Percentiles rank a stretch among this genome's conserved stretches.
Conservation (phyloP, 2,797 vertebrate genomes). For the Sebastes hubbsi region DNA sequence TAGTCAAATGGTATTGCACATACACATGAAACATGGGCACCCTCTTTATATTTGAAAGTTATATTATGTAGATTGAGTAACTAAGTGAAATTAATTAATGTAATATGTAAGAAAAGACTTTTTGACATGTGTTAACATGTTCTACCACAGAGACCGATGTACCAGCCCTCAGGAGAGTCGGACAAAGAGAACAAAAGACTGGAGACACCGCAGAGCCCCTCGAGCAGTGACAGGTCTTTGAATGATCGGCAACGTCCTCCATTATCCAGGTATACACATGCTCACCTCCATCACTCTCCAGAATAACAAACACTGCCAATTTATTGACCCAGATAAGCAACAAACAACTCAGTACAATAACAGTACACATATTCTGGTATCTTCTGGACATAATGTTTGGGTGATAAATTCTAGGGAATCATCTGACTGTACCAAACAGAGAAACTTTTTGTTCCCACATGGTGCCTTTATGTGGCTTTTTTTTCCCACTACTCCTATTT, state of each 20-base stretch:
- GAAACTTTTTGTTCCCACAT: constrained; percentile 46
- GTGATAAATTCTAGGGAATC: constrained; percentile 7
- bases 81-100: background rate
- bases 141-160: constrained; percentile 83
- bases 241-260: constrained; percentile 83
- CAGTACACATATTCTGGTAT: background rate
- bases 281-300: background rate
- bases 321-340: background rate
- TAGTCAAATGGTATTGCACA: constrained; percentile 58
- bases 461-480: constrained; percentile 25
- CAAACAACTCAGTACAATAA: background rate
- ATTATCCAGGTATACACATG: constrained; percentile 74
- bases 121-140: background rate
- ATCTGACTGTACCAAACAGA: constrained; percentile 41
- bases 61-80: background rate
- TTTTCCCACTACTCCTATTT: constrained; percentile 3
- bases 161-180: constrained; percentile 97
- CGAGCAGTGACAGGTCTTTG: constrained; percentile 93
- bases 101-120: background rate
- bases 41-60: background rate
- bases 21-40: background rate
- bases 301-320: background rate
- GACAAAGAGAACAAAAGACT: constrained; percentile 97
- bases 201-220: constrained; percentile 90
- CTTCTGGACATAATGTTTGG: background rate